A percentile compares a stretch with the other conserved stretches of the same genome.
Evolutionary conservation across 2,113 vertebrate genomes (phyloP).

Genomic region (Eptatretus burgeri): DNA sequence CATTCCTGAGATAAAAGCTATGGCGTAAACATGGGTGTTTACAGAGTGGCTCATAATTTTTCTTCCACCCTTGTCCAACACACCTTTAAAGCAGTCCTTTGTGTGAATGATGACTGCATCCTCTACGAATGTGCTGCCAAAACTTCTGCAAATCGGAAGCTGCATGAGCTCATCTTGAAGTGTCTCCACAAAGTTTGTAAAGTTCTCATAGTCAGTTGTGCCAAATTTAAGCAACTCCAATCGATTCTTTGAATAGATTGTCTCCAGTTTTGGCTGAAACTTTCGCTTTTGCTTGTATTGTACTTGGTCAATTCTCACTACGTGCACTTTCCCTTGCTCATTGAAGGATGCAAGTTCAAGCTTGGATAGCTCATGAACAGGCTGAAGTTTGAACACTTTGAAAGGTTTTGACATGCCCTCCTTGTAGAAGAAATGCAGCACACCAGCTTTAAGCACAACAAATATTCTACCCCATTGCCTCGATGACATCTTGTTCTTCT

Average conservation of each 20-base stretch:
- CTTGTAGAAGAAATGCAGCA: constrained; percentile 78
- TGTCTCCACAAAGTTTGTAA: constrained; percentile 35
- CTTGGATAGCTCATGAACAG: constrained; percentile 39
- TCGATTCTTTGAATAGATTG: constrained; percentile 34
- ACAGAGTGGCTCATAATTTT: constrained; percentile 25
- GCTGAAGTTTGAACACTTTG: constrained; percentile 56
- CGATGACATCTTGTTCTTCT: constrained; percentile 95
- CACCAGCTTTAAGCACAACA: constrained; percentile 34
- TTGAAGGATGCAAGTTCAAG: constrained; percentile 52
- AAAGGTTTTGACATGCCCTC: constrained; percentile 75
- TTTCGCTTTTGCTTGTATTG: constrained; percentile 49
- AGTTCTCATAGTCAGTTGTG: constrained; percentile 34
- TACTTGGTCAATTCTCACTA: constrained; percentile 56
- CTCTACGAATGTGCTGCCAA: constrained; percentile 42
- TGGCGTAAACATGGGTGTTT: constrained; percentile 42
- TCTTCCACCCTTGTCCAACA: constrained; percentile 32
- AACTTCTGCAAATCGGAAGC: constrained; percentile 22
- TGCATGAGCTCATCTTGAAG: constrained; percentile 57
- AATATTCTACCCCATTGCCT: constrained; percentile 90
- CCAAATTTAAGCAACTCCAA: constrained; percentile 85
- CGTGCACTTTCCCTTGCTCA: constrained; percentile 52
- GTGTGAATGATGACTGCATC: constrained; percentile 57
- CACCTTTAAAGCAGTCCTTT: constrained; percentile 54
- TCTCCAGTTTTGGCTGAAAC: constrained; percentile 49
- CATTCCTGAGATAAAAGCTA: constrained; percentile 44